Evolutionary conservation across 1,140 invertebrate genomes (phyloP).

Genomic region (Manduca sexta): DNA sequence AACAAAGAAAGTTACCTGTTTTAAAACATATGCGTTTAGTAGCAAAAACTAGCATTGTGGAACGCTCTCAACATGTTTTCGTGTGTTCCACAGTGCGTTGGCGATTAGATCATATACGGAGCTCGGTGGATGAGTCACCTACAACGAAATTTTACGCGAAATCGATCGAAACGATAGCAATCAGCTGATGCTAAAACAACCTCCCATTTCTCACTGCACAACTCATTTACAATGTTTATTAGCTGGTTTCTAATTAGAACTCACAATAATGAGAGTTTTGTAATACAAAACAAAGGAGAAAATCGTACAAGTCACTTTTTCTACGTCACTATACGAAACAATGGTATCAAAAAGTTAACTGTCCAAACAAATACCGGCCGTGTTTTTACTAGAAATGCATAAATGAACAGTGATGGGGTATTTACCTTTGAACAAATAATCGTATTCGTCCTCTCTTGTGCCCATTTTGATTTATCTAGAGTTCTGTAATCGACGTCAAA

Average conservation of each 20-base stretch:
- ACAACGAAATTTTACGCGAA: constrained; percentile 37
- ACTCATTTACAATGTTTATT: neutral
- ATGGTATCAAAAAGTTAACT: constrained; percentile 11
- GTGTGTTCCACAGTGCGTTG: neutral
- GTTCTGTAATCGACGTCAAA: constrained; percentile 64
- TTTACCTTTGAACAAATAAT: constrained; percentile 99
- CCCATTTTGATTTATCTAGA: constrained; percentile 82
- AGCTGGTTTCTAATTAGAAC: neutral
- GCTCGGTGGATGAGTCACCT: constrained; percentile 51
- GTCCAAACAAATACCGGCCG: neutral
- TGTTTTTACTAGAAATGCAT: too few relatives aligned
- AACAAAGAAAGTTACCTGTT: constrained; percentile 72
- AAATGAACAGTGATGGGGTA: constrained; percentile 1
- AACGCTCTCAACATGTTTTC: constrained; percentile 3
- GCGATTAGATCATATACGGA: constrained; percentile 38
- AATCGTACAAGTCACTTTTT: constrained; percentile 25
- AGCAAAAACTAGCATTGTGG: neutral
- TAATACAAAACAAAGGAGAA: constrained; percentile 30
- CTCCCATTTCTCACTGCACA: neutral
- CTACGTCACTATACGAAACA: constrained; percentile 32
- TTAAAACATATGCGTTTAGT: constrained; percentile 4
- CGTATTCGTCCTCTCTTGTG: constrained; percentile 99
- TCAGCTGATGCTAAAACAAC: constrained; percentile 59
- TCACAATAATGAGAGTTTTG: constrained; percentile 1
- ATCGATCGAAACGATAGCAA: constrained; percentile 49